Percentiles rank a stretch among this genome's conserved stretches.
Conservation (phyloP, 1,140 invertebrate genomes). For the Zaprionus ghesquierei region DNA sequence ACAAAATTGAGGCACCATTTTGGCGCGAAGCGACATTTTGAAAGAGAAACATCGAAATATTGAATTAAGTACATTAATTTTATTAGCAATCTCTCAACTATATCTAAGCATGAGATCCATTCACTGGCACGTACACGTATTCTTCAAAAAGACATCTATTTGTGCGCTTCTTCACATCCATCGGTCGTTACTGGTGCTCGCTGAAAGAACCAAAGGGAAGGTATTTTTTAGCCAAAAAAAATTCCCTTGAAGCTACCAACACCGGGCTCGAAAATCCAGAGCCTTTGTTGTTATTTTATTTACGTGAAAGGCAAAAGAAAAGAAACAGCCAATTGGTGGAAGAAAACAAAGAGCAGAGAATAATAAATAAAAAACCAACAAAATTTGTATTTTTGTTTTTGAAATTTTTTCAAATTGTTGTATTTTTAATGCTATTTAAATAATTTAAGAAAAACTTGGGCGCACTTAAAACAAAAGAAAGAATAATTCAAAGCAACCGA, state of each 20-base stretch:
- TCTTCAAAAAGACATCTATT: conserved; percentile 17
- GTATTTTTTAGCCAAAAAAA: conserved; percentile 31
- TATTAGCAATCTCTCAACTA: conserved; percentile 54
- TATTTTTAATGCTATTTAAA: conserved; percentile 39
- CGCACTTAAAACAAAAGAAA: conserved; percentile 36
- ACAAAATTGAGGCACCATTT: not conserved
- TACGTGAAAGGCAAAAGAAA: not conserved
- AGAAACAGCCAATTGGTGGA: not conserved
- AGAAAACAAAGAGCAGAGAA: not conserved
- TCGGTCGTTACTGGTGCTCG: conserved; percentile 43
- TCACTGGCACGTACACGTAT: conserved; percentile 5
- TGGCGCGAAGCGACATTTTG: conserved; percentile 1
- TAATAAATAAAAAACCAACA: conserved; percentile 26
- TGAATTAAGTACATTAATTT: conserved; percentile 55
- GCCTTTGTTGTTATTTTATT: conserved; percentile 32
- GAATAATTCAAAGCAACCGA: conserved; percentile 49
- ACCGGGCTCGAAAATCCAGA: conserved; percentile 41
- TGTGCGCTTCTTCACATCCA: conserved; percentile 43
- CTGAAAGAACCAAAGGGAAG: conserved; percentile 36
- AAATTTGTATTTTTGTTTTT: conserved; percentile 8
- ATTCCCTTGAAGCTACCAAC: conserved; percentile 15
- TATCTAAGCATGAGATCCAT: conserved; percentile 71
- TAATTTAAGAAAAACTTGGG: conserved; percentile 25
- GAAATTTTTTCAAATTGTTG: conserved; percentile 26
- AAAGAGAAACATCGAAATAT: not conserved